These are phyloP conservation scores for Lepisosteus oculatus DNA, from an alignment of 2,113 vertebrate species.

Conservation along the genomic window DNA sequence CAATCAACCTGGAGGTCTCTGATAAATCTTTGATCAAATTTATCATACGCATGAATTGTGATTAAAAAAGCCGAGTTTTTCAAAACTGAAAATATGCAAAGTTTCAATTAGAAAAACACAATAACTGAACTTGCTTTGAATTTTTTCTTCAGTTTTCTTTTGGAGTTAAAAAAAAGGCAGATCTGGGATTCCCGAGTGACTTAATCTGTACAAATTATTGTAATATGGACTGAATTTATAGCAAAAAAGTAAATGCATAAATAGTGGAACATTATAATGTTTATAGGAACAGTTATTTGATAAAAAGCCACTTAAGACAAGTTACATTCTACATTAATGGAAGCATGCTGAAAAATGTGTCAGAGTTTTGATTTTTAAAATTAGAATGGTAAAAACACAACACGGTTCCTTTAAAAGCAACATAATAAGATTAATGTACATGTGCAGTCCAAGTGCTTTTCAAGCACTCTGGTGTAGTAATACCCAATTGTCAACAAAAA, in stretches of 20 bases:
- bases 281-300: background rate
- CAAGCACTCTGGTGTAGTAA: no score
- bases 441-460: background rate
- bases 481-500: slow-evolving; percentile 1
- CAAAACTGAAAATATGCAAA: no score
- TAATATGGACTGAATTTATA: background rate
- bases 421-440: slow-evolving; percentile 10
- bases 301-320: slow-evolving; percentile 10
- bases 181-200: background rate
- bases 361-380: slow-evolving; percentile 9
- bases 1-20: no score
- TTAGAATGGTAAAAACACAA: background rate
- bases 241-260: background rate
- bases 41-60: no score
- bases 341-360: background rate
- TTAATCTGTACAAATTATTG: background rate
- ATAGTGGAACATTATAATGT: background rate
- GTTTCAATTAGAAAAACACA: no score
- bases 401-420: slow-evolving; percentile 3
- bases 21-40: no score
- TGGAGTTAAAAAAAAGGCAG: background rate
- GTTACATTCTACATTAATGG: slow-evolving; percentile 9
- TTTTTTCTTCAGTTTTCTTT: no score
- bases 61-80: no score
- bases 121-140: no score